Base-by-base conservation (phyloP, 2,113 vertebrate genomes). In the Turnix velox region DNA sequence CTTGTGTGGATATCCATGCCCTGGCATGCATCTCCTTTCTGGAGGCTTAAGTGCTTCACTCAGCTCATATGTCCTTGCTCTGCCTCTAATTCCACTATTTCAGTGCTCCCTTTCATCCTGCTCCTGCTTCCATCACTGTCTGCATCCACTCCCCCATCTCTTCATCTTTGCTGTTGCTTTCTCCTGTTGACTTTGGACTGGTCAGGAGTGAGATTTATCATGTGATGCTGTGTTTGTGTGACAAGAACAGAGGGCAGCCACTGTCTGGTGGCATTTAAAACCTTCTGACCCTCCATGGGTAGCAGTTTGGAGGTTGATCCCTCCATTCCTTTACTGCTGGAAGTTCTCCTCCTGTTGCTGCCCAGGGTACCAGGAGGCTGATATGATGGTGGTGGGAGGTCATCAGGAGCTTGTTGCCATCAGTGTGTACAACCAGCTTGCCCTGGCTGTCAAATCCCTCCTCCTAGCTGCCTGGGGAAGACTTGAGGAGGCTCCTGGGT, bases 81-180 rank as follows among this genome's bases (percentile, higher is more conserved):
- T 77, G 40, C 18, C 19, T 40, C 20, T 57, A 48, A 57, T 85
- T 48, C 39, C 24, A 28, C 1, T 31, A 18, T 62, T 66, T 25
- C 2, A 1, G 3, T 13, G 18, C 25, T 49, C 17, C 15, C 14
- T 48, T 45, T 52, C 37, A 35, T 63, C 18, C 71, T 80, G 51
- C 5, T 0, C 30, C 45, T 2, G 0, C 13, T 75, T 83, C n/a
- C 1, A 9, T 52, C 3, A 0, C 3, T 20, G 23, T 28, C 65
- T 65, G 33, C 63, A 75, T 61, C 51, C 37, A 20, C 33, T 28
- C 37, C 25, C 35, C 8, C 22, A n/a, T 75, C 25, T 55, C 48
- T 54, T 54, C 39, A 30, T 31, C 63, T 45, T 58, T 27, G 28
- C 9, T 35, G 37, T 52, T 66, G 30, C 25, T 74, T 57, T 42